Evolutionary conservation across 2,113 vertebrate genomes (phyloP).

Genomic region (Gavialis gangeticus): DNA sequence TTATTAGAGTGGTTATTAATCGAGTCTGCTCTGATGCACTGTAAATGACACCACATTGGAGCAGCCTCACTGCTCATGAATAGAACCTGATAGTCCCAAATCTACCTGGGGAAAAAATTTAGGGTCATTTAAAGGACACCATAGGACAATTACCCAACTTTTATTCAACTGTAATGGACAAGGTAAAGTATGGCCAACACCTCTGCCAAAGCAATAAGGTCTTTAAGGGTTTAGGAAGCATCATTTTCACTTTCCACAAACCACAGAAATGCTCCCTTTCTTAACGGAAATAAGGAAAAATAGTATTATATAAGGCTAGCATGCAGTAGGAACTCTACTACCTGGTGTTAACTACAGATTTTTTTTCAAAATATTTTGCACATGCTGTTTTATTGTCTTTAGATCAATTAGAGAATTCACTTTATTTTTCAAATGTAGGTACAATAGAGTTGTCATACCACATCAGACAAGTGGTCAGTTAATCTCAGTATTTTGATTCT

Average conservation of each 20-base stretch:
- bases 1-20: too few relatives aligned
- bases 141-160: not conserved
- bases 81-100: too few relatives aligned
- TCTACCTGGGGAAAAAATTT: too few relatives aligned
- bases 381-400: not conserved
- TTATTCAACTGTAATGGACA: not conserved
- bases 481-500: not conserved
- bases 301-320: not conserved
- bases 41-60: too few relatives aligned
- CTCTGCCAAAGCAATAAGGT: not conserved
- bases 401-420: not conserved
- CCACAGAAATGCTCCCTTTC: not conserved
- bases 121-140: not conserved
- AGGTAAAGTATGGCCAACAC: not conserved
- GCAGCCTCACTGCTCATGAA: too few relatives aligned
- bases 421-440: not conserved
- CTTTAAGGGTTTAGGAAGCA: not conserved
- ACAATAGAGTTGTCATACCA: not conserved
- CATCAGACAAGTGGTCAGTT: not conserved
- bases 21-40: too few relatives aligned
- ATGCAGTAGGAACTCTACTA: not conserved
- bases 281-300: not conserved
- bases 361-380: not conserved
- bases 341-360: not conserved
- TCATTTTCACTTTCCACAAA: not conserved